phyloP scores from a whole-genome alignment of 1,140 invertebrate species.

The Triops cancriformis region DNA sequence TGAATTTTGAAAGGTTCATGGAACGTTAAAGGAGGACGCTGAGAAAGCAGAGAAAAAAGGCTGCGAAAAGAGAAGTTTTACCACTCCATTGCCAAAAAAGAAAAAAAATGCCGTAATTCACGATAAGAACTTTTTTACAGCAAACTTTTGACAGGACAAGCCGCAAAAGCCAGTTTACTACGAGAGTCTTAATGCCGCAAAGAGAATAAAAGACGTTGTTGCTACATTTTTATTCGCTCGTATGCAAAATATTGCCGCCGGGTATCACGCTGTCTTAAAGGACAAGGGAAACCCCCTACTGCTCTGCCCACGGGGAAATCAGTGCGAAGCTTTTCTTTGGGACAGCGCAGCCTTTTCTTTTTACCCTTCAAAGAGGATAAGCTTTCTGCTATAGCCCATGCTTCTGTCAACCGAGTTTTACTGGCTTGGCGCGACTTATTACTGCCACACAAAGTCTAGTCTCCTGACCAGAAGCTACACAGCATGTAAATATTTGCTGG shows the following conservation, averaged over 20 bases:
- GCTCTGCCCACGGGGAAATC: not conserved
- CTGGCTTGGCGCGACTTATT: not conserved
- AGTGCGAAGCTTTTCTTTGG: not conserved
- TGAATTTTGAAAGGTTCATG: too few relatives aligned
- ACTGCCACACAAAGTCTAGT: not conserved
- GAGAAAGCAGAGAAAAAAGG: too few relatives aligned
- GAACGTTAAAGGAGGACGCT: too few relatives aligned
- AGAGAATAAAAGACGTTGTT: not conserved
- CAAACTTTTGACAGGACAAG: not conserved
- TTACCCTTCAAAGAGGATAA: not conserved
- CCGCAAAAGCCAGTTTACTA: not conserved
- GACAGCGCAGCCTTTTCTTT: not conserved
- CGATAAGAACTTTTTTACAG: not conserved
- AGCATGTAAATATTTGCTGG: constrained; percentile 1
- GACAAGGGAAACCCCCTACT: not conserved
- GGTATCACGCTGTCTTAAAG: not conserved
- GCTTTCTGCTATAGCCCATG: not conserved
- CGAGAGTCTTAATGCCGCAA: not conserved
- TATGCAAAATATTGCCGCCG: not conserved
- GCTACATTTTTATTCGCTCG: not conserved
- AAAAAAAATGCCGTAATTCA: too few relatives aligned
- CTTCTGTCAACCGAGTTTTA: not conserved
- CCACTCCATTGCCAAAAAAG: too few relatives aligned
- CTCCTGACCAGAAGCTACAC: not conserved
- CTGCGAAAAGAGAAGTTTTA: too few relatives aligned